phyloP scores from a whole-genome alignment of 2,888 invertebrate species.

The Drosophila nigricruria region DNA sequence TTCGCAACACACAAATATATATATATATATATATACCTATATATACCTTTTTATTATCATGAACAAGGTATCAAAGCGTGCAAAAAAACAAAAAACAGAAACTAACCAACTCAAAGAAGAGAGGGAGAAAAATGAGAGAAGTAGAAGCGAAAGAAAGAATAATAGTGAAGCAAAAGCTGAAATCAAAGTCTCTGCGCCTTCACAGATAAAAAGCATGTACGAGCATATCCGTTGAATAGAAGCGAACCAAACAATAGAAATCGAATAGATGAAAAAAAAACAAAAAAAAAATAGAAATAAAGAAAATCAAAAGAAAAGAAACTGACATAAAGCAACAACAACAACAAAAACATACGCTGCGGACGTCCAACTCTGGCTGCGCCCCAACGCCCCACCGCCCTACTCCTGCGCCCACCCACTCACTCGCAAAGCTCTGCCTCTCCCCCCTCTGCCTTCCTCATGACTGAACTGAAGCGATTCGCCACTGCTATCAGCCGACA shows the following conservation, averaged over 20 bases:
- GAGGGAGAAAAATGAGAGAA: conserved; percentile 14
- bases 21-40: neutral
- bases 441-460: neutral
- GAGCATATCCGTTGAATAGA: conserved; percentile 58
- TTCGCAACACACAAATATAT: neutral
- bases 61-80: conserved; percentile 29
- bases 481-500: conserved; percentile 7
- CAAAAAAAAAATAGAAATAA: conserved; percentile 8
- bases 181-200: conserved; percentile 27
- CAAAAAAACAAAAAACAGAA: conserved; percentile 31
- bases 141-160: conserved; percentile 20
- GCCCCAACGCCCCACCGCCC: neutral
- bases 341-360: conserved; percentile 14
- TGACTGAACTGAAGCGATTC: conserved; percentile 5
- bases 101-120: conserved; percentile 16
- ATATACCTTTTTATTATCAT: neutral
- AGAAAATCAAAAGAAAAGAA: conserved; percentile 22
- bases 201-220: conserved; percentile 70
- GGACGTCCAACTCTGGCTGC: neutral
- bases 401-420: neutral
- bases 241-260: conserved; percentile 52
- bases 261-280: conserved; percentile 26
- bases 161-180: conserved; percentile 34
- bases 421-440: neutral
- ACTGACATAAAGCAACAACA: neutral